Percentiles rank a stretch among this genome's conserved stretches.
Evolutionary conservation across 2,888 invertebrate genomes (phyloP).

Genomic region (Papilio elwesi): DNA sequence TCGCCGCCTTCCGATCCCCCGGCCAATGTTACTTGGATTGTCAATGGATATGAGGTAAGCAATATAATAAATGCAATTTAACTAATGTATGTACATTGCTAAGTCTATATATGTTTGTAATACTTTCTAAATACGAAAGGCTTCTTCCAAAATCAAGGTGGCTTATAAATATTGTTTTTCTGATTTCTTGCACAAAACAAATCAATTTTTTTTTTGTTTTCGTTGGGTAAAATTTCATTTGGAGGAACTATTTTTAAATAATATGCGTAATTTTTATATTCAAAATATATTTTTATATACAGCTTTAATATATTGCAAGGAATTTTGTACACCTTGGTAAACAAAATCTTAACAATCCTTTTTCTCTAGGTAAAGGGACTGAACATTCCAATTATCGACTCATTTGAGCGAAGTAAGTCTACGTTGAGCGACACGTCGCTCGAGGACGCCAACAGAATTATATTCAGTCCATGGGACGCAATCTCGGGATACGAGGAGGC

Average conservation of each 20-base stretch:
- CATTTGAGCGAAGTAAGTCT: constrained; percentile 66
- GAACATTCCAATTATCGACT: constrained; percentile 72
- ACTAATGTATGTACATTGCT: no score
- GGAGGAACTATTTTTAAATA: no score
- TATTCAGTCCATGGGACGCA: constrained; percentile 82
- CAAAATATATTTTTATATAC: no score
- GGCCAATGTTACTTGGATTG: constrained; percentile 87
- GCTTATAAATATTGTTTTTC: no score
- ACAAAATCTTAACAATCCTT: neutral
- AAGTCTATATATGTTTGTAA: no score
- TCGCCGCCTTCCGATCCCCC: constrained; percentile 87
- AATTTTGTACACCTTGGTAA: neutral
- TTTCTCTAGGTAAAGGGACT: constrained; percentile 72
- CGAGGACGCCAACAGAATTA: constrained; percentile 82
- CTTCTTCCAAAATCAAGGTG: no score
- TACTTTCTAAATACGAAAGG: no score
- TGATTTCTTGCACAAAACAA: no score
- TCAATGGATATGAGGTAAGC: constrained; percentile 86
- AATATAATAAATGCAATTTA: neutral
- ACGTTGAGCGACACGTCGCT: constrained; percentile 75
- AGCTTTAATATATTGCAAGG: no score
- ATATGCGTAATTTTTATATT: no score
- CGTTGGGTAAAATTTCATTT: no score
- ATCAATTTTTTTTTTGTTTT: no score
- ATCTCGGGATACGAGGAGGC: constrained; percentile 76